These are phyloP conservation scores for Aethes cnicana DNA, from an alignment of 2,888 invertebrate species.

Conservation along the genomic window DNA sequence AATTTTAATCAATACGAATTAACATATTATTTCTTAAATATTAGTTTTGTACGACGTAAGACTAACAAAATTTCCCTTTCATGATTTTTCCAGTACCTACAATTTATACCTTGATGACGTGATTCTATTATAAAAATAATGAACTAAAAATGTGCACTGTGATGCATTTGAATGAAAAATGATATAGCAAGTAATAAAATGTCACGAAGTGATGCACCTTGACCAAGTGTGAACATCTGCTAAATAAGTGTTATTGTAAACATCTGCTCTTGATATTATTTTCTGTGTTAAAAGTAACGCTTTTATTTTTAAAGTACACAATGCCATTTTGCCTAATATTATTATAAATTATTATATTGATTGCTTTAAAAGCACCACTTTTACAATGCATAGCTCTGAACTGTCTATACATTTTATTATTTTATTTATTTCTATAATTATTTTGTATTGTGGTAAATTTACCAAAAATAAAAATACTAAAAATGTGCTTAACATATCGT, in stretches of 20 bases:
- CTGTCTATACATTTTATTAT: conserved; percentile 82
- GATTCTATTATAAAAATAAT: neutral
- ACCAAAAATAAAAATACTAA: conserved; percentile 83
- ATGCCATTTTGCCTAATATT: conserved; percentile 83
- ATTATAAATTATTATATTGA: conserved; percentile 80
- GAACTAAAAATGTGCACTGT: conserved; percentile 52
- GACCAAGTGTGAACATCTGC: conserved; percentile 41
- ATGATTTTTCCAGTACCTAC: conserved; percentile 42
- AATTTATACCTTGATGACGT: no score
- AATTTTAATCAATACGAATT: conserved; percentile 69
- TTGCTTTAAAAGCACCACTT: conserved; percentile 82
- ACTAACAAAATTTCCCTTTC: conserved; percentile 62
- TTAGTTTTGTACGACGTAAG: conserved; percentile 67
- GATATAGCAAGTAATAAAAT: conserved; percentile 65
- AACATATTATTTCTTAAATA: conserved; percentile 69
- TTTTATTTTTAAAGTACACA: conserved; percentile 81
- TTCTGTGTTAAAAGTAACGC: conserved; percentile 74
- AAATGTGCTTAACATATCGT: conserved; percentile 78
- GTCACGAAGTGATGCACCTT: conserved; percentile 75
- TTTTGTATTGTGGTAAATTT: conserved; percentile 82
- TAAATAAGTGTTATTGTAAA: conserved; percentile 58
- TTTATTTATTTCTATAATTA: conserved; percentile 82
- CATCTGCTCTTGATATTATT: conserved; percentile 80
- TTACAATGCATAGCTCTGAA: conserved; percentile 82
- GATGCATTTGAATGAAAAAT: conserved; percentile 55